Evolutionary conservation across 2,797 vertebrate genomes (phyloP).

Genomic region (Trematomus bernacchii): DNA sequence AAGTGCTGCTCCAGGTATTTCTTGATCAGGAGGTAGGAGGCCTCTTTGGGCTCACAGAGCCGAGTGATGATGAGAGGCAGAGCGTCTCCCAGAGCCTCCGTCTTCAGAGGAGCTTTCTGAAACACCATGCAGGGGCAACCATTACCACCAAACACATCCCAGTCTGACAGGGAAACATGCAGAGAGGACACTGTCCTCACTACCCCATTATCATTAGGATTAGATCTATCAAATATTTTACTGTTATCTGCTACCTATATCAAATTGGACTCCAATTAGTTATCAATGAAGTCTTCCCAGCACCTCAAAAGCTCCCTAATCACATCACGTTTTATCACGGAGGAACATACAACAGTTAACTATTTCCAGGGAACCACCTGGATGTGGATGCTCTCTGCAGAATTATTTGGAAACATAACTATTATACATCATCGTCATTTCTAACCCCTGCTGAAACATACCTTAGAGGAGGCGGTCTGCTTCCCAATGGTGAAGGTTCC

Average conservation of each 20-base stretch:
- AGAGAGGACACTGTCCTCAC: conserved; percentile 5
- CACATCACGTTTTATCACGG: too few relatives aligned
- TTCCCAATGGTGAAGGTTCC: conserved; percentile 95
- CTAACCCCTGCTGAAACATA: conserved; percentile 35
- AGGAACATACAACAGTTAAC: background rate
- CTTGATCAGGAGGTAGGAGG: conserved; percentile 97
- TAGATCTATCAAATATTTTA: background rate
- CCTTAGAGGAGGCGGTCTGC: conserved; percentile 82
- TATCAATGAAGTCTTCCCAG: background rate
- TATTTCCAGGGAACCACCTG: background rate
- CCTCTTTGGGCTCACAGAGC: conserved; percentile 98
- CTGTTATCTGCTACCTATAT: background rate
- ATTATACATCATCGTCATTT: background rate
- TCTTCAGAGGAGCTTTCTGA: conserved; percentile 84
- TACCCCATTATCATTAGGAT: background rate
- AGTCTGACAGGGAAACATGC: conserved; percentile 1
- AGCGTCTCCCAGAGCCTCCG: conserved; percentile 92
- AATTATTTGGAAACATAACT: background rate
- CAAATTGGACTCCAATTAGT: background rate
- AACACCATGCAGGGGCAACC: conserved; percentile 44
- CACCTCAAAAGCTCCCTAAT: background rate
- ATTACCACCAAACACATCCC: conserved; percentile 41
- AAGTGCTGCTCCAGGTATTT: conserved; percentile 98
- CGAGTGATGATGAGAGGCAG: conserved; percentile 97
- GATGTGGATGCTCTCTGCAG: background rate